Evolutionary conservation across 2,888 invertebrate species (phyloP), one percentile per base, ranked within the genome.

Genomic region (Andricus quercusramuli): DNA sequence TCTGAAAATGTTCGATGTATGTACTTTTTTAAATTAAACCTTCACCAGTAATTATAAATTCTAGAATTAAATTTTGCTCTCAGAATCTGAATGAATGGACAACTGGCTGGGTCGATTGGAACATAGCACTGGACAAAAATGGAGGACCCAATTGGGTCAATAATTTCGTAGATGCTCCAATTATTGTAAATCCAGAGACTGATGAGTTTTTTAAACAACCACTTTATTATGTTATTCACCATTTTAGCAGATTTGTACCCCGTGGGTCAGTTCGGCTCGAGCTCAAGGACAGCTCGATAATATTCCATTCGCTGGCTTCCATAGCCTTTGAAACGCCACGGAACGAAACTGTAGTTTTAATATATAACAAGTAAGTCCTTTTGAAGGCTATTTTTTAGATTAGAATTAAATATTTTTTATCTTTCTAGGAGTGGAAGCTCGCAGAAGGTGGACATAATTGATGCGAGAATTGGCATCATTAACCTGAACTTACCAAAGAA

Each of bases 41-140:
- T 44, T 70, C 62, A 2, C 15, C 44, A 70, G 15, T 68, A 15
- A 68, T 68, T n/a, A 56, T 56, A 47, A 29, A 11, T 64, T 15
- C 44, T 44, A 44, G 13, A 44, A 44, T 13, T 44, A 25, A 70
- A 44, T 22, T 74, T 70, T 74, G 56, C 79, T 80, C 64, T 83
- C 85, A 74, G 92, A 96, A 97, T 91, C 89, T 97, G 32, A 95
- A 96, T 86, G 94, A 97, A 91, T 96, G 95, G 93, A 95, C 96
- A 0, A 94, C 94, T 29, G 98, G 97, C 2, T 98, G 98, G 98
- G 94, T 97, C 0, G 98, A 98, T 91, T 98, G 98, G 98, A 99
- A 98, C 92, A 93, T 98, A 78, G 96, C 95, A 22, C 92, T 98
- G 29, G 94, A 97, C 90, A 92, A 94, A 79, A 84, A 90, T 0